Evolutionary conservation across 2,888 invertebrate genomes (phyloP).

Genomic region (Leptothorax acervorum): DNA sequence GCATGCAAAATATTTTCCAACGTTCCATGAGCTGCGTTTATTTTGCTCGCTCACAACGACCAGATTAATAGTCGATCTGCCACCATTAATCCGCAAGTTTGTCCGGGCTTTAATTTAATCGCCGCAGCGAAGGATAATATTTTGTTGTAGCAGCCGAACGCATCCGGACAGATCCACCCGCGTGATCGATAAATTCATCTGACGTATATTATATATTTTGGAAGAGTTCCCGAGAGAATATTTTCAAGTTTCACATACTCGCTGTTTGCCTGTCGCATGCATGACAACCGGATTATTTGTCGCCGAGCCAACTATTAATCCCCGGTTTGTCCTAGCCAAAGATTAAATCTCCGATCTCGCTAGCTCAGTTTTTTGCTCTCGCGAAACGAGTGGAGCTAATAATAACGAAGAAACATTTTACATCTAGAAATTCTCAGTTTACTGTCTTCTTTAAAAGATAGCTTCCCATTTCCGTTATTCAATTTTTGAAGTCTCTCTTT

Average conservation of each 20-base stretch:
- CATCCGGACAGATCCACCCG: conserved; percentile 33
- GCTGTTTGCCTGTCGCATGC: conserved; percentile 40
- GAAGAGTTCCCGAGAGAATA: conserved; percentile 53
- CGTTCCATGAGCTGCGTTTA: conserved; percentile 36
- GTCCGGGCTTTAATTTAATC: conserved; percentile 57
- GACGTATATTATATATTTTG: conserved; percentile 54
- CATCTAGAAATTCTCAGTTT: neutral
- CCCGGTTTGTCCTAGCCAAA: conserved; percentile 27
- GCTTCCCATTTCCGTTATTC: neutral
- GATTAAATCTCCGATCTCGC: conserved; percentile 31
- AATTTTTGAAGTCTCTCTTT: neutral
- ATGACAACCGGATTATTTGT: conserved; percentile 50
- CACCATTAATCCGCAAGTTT: conserved; percentile 57
- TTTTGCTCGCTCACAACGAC: conserved; percentile 41
- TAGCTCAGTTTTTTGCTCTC: neutral
- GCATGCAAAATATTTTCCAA: conserved; percentile 51
- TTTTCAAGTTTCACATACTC: conserved; percentile 49
- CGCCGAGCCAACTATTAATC: conserved; percentile 37
- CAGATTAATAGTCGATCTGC: conserved; percentile 52
- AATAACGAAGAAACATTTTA: neutral
- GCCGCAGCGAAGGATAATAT: conserved; percentile 53
- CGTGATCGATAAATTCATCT: conserved; percentile 50
- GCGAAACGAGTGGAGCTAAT: conserved; percentile 11
- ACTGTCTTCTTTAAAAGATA: neutral
- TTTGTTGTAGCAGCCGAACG: conserved; percentile 51